Base-by-base conservation (phyloP, 1,140 invertebrate genomes). In the Berghia stephanieae region DNA sequence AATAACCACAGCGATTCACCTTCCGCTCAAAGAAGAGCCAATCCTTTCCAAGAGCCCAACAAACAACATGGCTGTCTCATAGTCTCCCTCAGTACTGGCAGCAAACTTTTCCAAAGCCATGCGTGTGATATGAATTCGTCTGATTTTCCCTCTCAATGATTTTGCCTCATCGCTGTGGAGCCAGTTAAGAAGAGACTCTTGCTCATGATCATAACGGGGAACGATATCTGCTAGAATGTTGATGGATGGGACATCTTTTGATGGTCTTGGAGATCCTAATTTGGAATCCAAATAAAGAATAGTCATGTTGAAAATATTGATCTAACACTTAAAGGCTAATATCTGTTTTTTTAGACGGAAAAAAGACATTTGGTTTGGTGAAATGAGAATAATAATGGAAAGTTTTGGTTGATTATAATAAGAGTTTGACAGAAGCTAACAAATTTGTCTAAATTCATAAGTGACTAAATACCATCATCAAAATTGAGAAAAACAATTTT, bases 151-250 rank as follows among this genome's bases (percentile, higher is more conserved):
- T 63, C 75, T 74, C 8, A 82, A 34, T 34, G 71, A 34, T 75
- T 81, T 82, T 16, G 78, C 80, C 46, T 82, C 82, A 8, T 67
- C 75, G 27, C 79, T 78, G 38, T 85, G 80, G 38, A 87, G 75
- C 81, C 83, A 85, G 66, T 71, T 74, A 44, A 88, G 77, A 75
- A 88, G 60, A 24, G 49, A 70, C 40, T 87, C 83, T 71, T 86
- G 82, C 40, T 88, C 87, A 42, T 76, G 77, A 42, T 87, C 84
- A 75, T 80, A 84, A 21, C 87, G 81, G 21, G 79, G 78, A 18
- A 83, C 78, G 24, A 87, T 73, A 60, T 88, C 86, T 76, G 84
- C 86, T 13, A 88, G 77, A 40, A 83, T 49, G 66, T 88, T 88
- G 8, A 83, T 52, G 2, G 77, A 70, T n/a, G n/a, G n/a, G n/a